Conservation (phyloP, 2,797 vertebrate species). For the Epinephelus coioides region DNA sequence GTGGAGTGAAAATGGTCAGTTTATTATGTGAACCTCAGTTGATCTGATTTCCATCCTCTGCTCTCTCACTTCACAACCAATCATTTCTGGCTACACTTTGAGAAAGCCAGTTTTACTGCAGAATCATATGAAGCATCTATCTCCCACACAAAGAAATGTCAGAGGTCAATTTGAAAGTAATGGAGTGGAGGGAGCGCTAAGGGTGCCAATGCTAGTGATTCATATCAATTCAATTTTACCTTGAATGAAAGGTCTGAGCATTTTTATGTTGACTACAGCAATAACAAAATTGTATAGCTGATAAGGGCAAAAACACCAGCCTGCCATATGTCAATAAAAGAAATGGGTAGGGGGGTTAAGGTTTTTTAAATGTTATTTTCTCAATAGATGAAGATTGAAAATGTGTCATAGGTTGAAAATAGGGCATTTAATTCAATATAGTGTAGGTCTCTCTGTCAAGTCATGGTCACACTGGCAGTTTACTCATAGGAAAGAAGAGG, state of each 20-base stretch:
- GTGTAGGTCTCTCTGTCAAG: background rate
- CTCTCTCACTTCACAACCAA: conserved; percentile 9
- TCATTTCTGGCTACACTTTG: conserved; percentile 19
- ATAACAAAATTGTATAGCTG: background rate
- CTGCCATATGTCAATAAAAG: background rate
- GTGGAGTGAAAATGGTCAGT: background rate
- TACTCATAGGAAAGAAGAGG: background rate
- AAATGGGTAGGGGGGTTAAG: background rate
- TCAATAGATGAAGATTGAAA: background rate
- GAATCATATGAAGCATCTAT: conserved; percentile 7
- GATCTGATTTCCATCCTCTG: conserved; percentile 23
- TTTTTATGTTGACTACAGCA: conserved; percentile 19
- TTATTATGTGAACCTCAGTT: conserved; percentile 14
- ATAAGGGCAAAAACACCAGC: background rate
- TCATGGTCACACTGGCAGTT: background rate
- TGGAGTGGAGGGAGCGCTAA: conserved; percentile 19
- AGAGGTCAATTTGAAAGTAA: conserved; percentile 44
- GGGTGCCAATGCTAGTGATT: conserved; percentile 19
- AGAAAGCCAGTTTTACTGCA: background rate
- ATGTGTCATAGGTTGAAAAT: background rate
- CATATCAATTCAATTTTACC: conserved; percentile 30
- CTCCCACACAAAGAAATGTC: conserved; percentile 26
- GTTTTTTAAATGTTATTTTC: background rate
- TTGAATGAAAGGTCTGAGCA: conserved; percentile 2
- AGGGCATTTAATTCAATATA: background rate